Base-by-base conservation (phyloP, 1,140 invertebrate species). In the Temnothorax nylanderi region DNA sequence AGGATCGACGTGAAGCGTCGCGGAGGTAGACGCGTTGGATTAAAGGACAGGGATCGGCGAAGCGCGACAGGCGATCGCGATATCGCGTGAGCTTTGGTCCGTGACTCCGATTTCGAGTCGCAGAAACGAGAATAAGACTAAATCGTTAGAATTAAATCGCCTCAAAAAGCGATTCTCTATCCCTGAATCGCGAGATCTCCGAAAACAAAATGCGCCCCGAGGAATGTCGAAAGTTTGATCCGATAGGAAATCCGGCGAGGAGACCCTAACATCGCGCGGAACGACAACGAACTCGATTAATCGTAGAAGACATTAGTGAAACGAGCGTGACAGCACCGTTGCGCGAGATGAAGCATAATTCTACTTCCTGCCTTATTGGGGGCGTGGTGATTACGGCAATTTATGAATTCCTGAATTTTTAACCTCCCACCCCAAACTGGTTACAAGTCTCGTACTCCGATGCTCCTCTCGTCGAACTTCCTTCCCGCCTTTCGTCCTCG, bases 241-340 rank as follows among this genome's bases (percentile, higher is more conserved):
- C 26, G 41, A 41, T 21, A 10, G 37, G 26, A 82, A 5, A 37
- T 21, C 16, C 21, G 60, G 41, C 1, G 6, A 8, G 18, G 44
- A 62, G 54, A 85, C 8, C 8, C 21, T 6, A 21, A 6, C 64
- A 11, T 81, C 77, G n/a, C 65, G 44, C 77, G 67, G 47, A n/a
- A 47, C 54, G 78, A 81, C 85, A 82, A 86, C 56, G 76, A 51
- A 82, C 77, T 62, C 85, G 85, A 86, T 86, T 86, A 82, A 86
- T 86, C 85, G 85, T 86, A 69, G 76, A 86, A 86, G 85, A 86
- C 76, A 86, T 86, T 86, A 86, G 85, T 81, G 85, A 86, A 86
- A 86, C 85, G 64, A 86, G 85, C 76, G 64, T 82, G 64, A 81
- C 77, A 80, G 85, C 49, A 86, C 85, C 85, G 85, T 82, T 82